Evolutionary conservation across 2,113 vertebrate species (phyloP).

Genomic region (Euleptes europaea): DNA sequence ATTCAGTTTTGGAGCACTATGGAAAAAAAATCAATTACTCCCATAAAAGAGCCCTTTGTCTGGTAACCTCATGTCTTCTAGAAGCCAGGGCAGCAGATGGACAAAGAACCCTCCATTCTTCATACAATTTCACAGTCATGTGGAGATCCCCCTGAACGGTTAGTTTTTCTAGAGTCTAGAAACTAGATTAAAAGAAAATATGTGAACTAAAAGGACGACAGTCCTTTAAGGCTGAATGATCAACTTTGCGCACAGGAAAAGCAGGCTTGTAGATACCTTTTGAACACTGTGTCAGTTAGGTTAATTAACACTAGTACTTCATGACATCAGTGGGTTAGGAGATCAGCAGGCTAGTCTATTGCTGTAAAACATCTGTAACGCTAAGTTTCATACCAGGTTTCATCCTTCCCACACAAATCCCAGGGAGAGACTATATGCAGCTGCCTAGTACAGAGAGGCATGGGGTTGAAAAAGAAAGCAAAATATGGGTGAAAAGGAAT

Average conservation of each 20-base stretch:
- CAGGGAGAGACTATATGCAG: slow-evolving; percentile 15
- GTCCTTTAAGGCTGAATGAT: background rate
- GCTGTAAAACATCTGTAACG: background rate
- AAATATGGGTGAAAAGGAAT: background rate
- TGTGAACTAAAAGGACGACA: background rate
- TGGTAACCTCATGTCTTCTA: background rate
- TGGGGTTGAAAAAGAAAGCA: background rate
- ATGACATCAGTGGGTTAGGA: slow-evolving; percentile 44
- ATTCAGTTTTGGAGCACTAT: background rate
- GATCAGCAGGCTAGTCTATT: slow-evolving; percentile 25
- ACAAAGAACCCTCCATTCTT: background rate
- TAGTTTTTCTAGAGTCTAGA: background rate
- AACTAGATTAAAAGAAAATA: background rate
- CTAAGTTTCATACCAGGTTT: slow-evolving; percentile 55
- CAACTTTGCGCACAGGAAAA: background rate
- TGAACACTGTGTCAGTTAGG: slow-evolving; percentile 30
- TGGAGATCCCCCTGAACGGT: background rate
- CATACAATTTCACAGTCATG: background rate
- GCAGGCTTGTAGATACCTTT: slow-evolving; percentile 6
- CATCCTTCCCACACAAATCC: slow-evolving; percentile 44
- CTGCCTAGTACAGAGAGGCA: slow-evolving; percentile 51
- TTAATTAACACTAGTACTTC: slow-evolving; percentile 55
- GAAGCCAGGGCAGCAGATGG: background rate
- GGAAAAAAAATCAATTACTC: background rate
- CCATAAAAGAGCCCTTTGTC: background rate